A percentile compares a stretch with the other conserved stretches of the same genome.
These are phyloP conservation scores for Poecilia wingei DNA, from an alignment of 2,797 vertebrate species.

Conservation along the genomic window DNA sequence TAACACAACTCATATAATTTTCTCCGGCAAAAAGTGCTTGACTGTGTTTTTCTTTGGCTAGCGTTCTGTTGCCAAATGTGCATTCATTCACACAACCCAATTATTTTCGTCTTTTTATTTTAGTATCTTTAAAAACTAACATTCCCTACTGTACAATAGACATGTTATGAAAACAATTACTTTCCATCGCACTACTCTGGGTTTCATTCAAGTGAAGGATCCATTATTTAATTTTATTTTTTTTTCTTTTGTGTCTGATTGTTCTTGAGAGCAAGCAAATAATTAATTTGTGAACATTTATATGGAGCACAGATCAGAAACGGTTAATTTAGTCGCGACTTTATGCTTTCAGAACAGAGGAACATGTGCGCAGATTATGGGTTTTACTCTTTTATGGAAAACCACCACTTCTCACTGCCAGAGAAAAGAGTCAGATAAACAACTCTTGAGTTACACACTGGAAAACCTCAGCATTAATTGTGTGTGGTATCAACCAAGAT, in stretches of 20 bases:
- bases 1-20: slow-evolving; percentile 30
- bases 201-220: neutral
- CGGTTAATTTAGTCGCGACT: slow-evolving; percentile 55
- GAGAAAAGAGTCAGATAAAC: slow-evolving; percentile 24
- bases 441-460: slow-evolving; percentile 23
- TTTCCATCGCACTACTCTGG: neutral
- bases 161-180: neutral
- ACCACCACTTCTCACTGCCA: slow-evolving; percentile 34
- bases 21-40: slow-evolving; percentile 28
- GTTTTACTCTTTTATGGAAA: slow-evolving; percentile 42
- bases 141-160: neutral
- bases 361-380: slow-evolving; percentile 7
- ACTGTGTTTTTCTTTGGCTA: neutral
- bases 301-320: slow-evolving; percentile 64
- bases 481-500: slow-evolving; percentile 15
- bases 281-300: slow-evolving; percentile 17
- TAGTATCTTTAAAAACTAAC: neutral
- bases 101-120: neutral
- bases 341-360: slow-evolving; percentile 32
- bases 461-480: slow-evolving; percentile 29
- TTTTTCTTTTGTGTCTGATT: neutral
- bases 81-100: neutral
- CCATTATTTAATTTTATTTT: neutral
- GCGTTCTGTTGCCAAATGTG: neutral
- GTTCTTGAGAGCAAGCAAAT: neutral